A percentile compares a stretch with the other conserved stretches of the same genome.
Conservation (phyloP, 1,140 invertebrate genomes). For the Gryon sp. region DNA sequence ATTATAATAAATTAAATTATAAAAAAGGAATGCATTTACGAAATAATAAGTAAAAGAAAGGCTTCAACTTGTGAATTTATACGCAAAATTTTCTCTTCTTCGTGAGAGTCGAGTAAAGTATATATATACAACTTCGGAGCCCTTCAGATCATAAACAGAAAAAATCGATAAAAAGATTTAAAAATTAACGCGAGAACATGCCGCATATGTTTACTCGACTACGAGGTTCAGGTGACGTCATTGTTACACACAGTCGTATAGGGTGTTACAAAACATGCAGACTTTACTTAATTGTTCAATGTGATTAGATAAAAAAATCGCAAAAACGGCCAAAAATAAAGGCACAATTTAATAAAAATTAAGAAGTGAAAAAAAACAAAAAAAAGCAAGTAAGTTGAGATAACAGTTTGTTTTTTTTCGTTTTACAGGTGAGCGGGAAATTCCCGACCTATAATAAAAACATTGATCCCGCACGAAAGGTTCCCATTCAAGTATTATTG, state of each 20-base stretch:
- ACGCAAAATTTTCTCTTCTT: constrained; percentile 10
- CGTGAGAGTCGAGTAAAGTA: constrained; percentile 22
- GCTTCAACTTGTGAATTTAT: too few species aligned
- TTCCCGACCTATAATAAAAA: constrained; percentile 63
- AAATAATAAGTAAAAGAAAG: too few species aligned
- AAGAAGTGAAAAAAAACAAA: too few species aligned
- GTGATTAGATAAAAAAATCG: constrained; percentile 37
- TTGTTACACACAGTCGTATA: constrained; percentile 59
- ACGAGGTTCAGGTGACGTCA: constrained; percentile 57
- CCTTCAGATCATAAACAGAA: constrained; percentile 57
- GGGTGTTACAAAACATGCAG: constrained; percentile 55
- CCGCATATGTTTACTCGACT: constrained; percentile 60
- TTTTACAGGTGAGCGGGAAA: constrained; percentile 58
- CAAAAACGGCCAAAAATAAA: neutral
- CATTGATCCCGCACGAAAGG: constrained; percentile 63
- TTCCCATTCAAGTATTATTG: constrained; percentile 63
- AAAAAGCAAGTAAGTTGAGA: neutral
- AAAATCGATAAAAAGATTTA: constrained; percentile 62
- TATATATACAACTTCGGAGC: constrained; percentile 44
- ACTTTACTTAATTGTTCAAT: constrained; percentile 38
- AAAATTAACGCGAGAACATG: constrained; percentile 60
- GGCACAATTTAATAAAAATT: neutral
- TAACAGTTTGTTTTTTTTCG: constrained; percentile 17
- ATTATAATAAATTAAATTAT: too few species aligned
- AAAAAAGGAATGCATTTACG: too few species aligned